Evolutionary conservation across 30 jellyfish, hydroid and myxozoan genomes (phyloP).

Genomic region (Clytia hemisphaerica): DNA sequence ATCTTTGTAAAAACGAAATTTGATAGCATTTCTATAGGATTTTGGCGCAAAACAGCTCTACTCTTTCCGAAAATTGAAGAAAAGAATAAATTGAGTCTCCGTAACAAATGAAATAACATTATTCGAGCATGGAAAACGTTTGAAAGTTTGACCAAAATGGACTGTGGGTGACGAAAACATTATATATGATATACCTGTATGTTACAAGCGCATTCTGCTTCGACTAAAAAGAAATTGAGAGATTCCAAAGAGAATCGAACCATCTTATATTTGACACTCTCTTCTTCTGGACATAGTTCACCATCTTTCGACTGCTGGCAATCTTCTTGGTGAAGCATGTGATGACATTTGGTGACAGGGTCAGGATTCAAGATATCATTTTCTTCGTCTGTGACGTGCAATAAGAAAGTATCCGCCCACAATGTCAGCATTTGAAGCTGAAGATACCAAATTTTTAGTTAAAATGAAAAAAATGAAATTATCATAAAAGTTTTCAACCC

Average conservation of each 20-base stretch:
- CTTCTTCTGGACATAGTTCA: conserved; percentile 65
- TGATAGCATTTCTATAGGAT: too few species aligned
- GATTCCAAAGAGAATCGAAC: conserved; percentile 66
- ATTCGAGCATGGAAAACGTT: too few species aligned
- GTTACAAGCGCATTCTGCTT: conserved; percentile 79
- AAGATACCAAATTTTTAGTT: too few species aligned
- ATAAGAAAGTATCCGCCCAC: conserved; percentile 70
- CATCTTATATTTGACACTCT: conserved; percentile 76
- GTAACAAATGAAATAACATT: too few species aligned
- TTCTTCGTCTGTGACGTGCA: conserved; percentile 73
- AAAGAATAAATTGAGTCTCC: too few species aligned
- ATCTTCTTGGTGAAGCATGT: conserved; percentile 37
- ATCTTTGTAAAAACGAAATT: too few species aligned
- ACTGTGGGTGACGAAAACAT: too few species aligned
- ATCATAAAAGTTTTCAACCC: neutral
- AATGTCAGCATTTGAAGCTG: conserved; percentile 56
- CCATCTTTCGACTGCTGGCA: conserved; percentile 36
- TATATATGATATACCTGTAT: conserved; percentile 56
- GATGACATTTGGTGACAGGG: conserved; percentile 57
- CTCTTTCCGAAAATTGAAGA: too few species aligned
- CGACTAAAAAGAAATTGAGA: conserved; percentile 59
- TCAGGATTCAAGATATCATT: conserved; percentile 41
- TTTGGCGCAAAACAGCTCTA: too few species aligned
- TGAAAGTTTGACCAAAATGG: too few species aligned
- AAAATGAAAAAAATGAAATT: neutral